Base-by-base conservation (phyloP, 2,888 invertebrate genomes). In the Eudasyphora cyanicolor region DNA sequence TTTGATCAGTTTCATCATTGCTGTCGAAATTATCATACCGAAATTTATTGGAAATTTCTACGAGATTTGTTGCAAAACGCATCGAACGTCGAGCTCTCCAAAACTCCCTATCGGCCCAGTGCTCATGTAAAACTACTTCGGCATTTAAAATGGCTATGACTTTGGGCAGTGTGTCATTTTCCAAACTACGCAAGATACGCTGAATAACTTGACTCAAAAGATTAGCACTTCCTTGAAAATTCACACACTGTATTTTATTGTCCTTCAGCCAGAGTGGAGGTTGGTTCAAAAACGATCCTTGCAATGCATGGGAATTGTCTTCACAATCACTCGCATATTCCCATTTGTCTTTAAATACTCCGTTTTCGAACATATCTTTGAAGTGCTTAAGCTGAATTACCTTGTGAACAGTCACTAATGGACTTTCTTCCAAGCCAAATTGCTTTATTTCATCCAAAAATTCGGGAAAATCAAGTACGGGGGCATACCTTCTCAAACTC, bases 11-110 rank as follows among this genome's bases (percentile, higher is more conserved):
- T 38, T 92, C 90, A 88, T 94, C 94, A 14, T 92, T 93, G 0
- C 96, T 96, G 88, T 95, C 93, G n/a, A 97, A 93, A 87, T 93
- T 92, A 19, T 90, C 88, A 69, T 89, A 87, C 57, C 97, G 93
- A 90, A 95, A 99, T 12, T 94, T 90, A 74, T 94, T 93, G 0
- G 97, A 98, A 42, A 95, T 93, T 64, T 93, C 86, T 10, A 94
- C 90, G 0, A 99, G 93, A 17, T 94, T 91, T 69, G 93, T 92
- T 79, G 96, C 95, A 91, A 98, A 99, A 87, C 97, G 94, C 97
- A 99, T 98, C 88, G 99, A 99, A 87, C 97, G 94, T 82, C 97
- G 93, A 21, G 96, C 97, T 86, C 93, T 93, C 99, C 99, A 99
- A 91, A 97, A 99, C 29, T 94, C 92, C 76, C 93, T 92, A 57